Conservation (phyloP, 2,113 vertebrate genomes). For the Prunella himalayana region DNA sequence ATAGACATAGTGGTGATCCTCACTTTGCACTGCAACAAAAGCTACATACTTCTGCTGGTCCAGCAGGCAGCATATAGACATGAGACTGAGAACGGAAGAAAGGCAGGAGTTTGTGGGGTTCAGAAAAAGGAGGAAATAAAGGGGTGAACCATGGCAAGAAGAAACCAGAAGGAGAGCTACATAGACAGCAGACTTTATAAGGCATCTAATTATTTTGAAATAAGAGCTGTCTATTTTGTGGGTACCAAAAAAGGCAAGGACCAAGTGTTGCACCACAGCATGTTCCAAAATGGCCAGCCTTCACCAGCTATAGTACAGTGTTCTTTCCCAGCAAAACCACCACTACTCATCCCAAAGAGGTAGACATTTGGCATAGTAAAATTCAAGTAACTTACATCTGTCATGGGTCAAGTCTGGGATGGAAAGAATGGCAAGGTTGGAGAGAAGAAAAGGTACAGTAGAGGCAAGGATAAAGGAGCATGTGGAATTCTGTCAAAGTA, state of each 20-base stretch:
- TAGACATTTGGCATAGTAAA: not conserved
- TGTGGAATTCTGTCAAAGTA: not conserved
- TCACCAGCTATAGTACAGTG: not conserved
- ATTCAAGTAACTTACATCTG: not conserved
- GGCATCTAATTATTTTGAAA: not conserved
- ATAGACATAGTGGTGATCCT: not conserved
- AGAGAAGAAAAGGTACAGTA: not conserved
- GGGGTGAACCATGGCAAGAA: not conserved
- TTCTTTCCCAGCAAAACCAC: not conserved
- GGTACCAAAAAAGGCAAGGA: not conserved
- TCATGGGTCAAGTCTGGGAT: not conserved
- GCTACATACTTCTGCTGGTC: not conserved
- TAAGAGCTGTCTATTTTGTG: not conserved
- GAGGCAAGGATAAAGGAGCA: not conserved
- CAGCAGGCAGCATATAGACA: not conserved
- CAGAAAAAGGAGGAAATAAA: not conserved
- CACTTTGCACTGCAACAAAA: not conserved
- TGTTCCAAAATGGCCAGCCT: not conserved
- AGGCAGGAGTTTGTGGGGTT: not conserved
- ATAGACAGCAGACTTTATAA: not conserved
- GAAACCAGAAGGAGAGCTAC: not conserved
- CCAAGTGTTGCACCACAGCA: not conserved
- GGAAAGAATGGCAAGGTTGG: not conserved
- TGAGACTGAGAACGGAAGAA: not conserved
- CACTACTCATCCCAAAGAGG: not conserved